Percentiles rank a stretch among this genome's conserved stretches.
phyloP scores from a whole-genome alignment of 2,888 invertebrate species.

The Clivina fossor region DNA sequence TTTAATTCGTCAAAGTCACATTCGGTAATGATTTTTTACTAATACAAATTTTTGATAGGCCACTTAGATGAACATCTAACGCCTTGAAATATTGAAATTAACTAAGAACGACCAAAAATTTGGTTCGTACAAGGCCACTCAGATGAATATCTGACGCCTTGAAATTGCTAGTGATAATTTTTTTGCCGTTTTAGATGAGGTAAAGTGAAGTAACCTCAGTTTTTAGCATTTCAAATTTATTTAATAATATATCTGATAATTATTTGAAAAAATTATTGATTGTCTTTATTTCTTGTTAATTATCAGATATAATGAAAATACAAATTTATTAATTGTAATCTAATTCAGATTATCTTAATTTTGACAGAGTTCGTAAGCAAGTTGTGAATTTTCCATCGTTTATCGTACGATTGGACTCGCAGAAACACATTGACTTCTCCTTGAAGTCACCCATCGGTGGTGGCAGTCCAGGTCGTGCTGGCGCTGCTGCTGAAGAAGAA shows the following conservation, averaged over 20 bases:
- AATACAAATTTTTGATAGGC: slow-evolving; percentile 73
- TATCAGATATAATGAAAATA: no score
- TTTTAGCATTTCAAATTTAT: no score
- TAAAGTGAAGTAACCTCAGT: no score
- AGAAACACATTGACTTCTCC: slow-evolving; percentile 97
- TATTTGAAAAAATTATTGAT: no score
- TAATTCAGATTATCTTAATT: slow-evolving; percentile 42
- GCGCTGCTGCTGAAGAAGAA: slow-evolving; percentile 81
- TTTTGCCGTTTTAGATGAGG: slow-evolving; percentile 1
- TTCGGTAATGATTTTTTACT: slow-evolving; percentile 74
- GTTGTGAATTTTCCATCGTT: slow-evolving; percentile 98
- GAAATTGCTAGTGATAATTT: slow-evolving; percentile 39
- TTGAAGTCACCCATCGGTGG: slow-evolving; percentile 98
- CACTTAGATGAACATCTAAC: slow-evolving; percentile 63
- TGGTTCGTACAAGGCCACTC: no score
- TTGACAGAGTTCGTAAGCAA: slow-evolving; percentile 94
- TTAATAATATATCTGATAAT: no score
- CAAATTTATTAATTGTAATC: no score
- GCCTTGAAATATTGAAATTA: no score
- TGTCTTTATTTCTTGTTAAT: no score
- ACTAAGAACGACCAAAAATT: no score
- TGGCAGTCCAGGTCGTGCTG: slow-evolving; percentile 94
- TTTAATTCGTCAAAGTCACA: slow-evolving; percentile 97
- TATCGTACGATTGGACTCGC: slow-evolving; percentile 94
- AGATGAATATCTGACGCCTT: slow-evolving; percentile 41